Base-by-base conservation (phyloP, 2,888 invertebrate species). In the Choristoneura rosaceana region DNA sequence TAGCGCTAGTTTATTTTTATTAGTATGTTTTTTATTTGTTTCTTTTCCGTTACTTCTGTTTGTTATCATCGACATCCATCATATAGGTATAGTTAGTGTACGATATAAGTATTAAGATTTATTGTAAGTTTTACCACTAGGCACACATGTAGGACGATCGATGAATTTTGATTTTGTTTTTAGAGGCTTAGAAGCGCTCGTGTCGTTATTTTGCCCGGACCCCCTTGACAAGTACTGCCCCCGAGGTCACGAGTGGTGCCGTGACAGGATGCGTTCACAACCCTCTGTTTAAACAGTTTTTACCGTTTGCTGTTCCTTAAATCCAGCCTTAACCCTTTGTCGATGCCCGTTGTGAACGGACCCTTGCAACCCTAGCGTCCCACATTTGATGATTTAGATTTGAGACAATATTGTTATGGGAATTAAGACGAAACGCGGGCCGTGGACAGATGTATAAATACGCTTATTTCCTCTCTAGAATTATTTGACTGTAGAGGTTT, bases 121-220 rank as follows among this genome's bases (percentile, higher is more conserved):
- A 73, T 60, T 69, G 52, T 73, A 73, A 69, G 68, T 52, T 64
- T 63, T 52, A 52, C 62, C 45, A 65, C 3, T 67, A 71, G 68
- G 68, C 68, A 73, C 73, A 63, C 25, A 52, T 17, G 63, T 69
- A 73, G 73, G 71, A 50, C 62, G 67, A 58, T 71, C 68, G 63
- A 68, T 63, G 71, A 71, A 52, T 68, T 71, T 62, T 68, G 52
- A 69, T 71, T 73, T 73, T 15, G 52, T 73, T 73, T 47, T 64
- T 73, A 73, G 73, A 73, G 63, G 68, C 73, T 73, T 73, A 73
- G 73, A 73, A 59, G 68, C 68, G 73, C 73, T 73, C 73, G 34
- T 73, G 58, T 63, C 41, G 43, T 71, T 73, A 59, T 73, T 68
- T 73, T 64, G 62, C 70, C 65, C 69, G 50, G 70, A 66, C 55